Conservation (phyloP, 2,888 invertebrate genomes). For the Leucophenga maculata region DNA sequence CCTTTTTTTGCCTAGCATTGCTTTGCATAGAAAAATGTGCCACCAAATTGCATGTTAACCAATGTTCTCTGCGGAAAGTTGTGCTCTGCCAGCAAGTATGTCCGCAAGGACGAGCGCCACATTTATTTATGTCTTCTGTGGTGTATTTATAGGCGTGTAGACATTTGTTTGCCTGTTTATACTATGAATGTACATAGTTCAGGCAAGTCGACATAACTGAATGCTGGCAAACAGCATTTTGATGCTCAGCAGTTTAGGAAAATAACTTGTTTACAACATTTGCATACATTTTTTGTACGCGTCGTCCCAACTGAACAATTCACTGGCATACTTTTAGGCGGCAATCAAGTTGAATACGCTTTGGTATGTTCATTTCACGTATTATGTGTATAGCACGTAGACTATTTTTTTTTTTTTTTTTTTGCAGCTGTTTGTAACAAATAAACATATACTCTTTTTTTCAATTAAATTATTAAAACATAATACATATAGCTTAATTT, state of each 20-base stretch:
- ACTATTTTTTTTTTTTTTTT: too few relatives aligned
- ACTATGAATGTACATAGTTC: neutral
- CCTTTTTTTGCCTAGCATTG: neutral
- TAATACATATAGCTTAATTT: too few relatives aligned
- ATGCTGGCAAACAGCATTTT: neutral
- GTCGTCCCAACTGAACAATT: neutral
- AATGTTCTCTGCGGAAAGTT: slow-evolving; percentile 1
- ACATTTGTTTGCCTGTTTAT: slow-evolving; percentile 6
- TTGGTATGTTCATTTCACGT: neutral
- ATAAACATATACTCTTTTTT: too few relatives aligned
- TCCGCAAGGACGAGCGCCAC: neutral
- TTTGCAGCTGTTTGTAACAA: neutral
- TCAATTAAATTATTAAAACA: too few relatives aligned
- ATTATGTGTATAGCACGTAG: neutral
- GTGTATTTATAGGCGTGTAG: slow-evolving; percentile 11
- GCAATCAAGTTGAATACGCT: neutral
- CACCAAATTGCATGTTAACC: slow-evolving; percentile 9
- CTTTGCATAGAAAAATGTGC: neutral
- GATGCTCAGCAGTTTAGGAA: neutral
- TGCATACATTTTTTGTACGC: neutral
- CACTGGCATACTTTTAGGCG: neutral
- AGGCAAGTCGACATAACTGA: neutral
- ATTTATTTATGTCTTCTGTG: slow-evolving; percentile 2
- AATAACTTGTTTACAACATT: neutral
- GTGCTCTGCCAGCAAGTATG: neutral